These are phyloP conservation scores for Pardalotus punctatus DNA, from an alignment of 2,113 vertebrate species.

Conservation along the genomic window DNA sequence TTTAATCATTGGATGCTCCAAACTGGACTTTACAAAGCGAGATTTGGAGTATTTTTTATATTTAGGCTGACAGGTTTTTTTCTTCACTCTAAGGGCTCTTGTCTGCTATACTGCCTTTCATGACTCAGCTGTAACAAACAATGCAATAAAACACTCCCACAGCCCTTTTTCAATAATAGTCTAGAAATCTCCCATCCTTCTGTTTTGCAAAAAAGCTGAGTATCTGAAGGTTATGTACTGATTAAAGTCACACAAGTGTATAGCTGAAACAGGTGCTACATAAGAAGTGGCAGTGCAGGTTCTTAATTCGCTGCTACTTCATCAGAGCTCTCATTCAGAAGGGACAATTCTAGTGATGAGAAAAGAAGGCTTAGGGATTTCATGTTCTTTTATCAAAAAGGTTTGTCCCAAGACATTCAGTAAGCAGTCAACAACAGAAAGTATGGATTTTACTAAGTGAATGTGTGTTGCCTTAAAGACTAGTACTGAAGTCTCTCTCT, in stretches of 20 bases:
- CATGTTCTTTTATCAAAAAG: neutral
- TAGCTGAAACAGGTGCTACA: neutral
- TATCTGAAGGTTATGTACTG: neutral
- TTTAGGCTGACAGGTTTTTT: neutral
- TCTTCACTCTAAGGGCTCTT: neutral
- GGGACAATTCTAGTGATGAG: neutral
- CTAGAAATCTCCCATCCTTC: neutral
- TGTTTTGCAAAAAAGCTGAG: neutral
- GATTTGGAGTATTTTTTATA: neutral
- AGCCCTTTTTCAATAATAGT: neutral
- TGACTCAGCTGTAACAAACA: neutral
- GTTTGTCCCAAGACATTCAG: neutral
- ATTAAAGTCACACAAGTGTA: neutral
- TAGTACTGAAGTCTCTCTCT: neutral
- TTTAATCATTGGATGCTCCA: neutral
- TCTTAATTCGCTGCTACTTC: neutral
- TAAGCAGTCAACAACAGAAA: neutral
- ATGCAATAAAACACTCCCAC: neutral
- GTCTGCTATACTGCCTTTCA: neutral
- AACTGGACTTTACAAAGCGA: neutral
- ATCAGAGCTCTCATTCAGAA: neutral
- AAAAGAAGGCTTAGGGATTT: neutral
- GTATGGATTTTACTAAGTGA: neutral
- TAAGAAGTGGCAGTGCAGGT: neutral
- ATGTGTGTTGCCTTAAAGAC: neutral